Conservation (phyloP, 2,888 invertebrate species). For the Chesias legatella region DNA sequence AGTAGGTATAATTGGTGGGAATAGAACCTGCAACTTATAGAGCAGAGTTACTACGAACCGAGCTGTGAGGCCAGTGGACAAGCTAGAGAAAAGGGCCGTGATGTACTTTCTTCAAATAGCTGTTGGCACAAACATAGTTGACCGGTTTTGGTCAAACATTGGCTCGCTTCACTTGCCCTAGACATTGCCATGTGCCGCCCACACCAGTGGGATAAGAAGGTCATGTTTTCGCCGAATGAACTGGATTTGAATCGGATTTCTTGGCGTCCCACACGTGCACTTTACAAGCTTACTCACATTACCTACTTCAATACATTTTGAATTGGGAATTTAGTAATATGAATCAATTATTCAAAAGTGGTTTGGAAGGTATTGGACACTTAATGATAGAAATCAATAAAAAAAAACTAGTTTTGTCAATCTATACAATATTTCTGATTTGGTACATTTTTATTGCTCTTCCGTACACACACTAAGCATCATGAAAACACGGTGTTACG, state of each 20-base stretch:
- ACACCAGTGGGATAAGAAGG: slow-evolving; percentile 25
- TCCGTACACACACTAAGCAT: slow-evolving; percentile 16
- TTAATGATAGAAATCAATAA: too few species aligned
- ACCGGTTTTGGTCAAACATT: slow-evolving; percentile 15
- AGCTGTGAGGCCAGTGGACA: too few species aligned
- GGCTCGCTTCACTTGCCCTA: slow-evolving; percentile 14
- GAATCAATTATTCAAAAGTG: slow-evolving; percentile 2
- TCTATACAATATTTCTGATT: background rate
- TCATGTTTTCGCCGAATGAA: slow-evolving; percentile 29
- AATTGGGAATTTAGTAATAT: too few species aligned
- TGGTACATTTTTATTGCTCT: slow-evolving; percentile 13
- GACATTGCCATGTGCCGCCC: slow-evolving; percentile 22
- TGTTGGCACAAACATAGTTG: background rate
- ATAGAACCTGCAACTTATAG: too few species aligned
- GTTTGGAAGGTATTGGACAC: too few species aligned
- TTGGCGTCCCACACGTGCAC: slow-evolving; percentile 20
- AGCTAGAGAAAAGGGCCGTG: too few species aligned
- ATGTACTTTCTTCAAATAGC: too few species aligned
- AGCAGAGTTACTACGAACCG: too few species aligned
- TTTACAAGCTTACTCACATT: too few species aligned
- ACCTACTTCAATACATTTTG: too few species aligned
- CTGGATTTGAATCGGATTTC: slow-evolving; percentile 17
- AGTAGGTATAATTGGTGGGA: too few species aligned
- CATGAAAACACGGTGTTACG: slow-evolving; percentile 31
- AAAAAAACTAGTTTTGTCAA: background rate